Base-by-base conservation (phyloP, 2,888 invertebrate species). In the Tortrix viridana region DNA sequence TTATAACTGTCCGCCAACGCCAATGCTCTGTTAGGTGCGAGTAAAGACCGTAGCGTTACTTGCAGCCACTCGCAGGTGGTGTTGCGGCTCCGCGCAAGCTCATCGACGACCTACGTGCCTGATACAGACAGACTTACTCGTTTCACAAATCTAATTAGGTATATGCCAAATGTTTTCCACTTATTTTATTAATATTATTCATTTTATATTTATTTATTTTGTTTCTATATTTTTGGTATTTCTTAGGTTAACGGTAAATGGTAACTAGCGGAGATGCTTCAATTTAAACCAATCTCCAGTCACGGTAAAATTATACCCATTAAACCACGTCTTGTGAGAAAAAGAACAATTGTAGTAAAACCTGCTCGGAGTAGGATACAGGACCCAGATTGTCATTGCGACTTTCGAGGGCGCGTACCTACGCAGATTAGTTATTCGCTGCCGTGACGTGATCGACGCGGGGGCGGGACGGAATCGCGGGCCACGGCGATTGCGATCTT, bases 401-500 rank as follows among this genome's bases (percentile, higher is more conserved):
- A 66, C 73, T 71, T 71, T 71, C 70, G 66, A 52, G 52, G 50
- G 47, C 49, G 55, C 43, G 58, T 62, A 65, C 43, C 54, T 62
- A 65, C 59, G 60, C 56, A 55, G 32, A 55, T 66, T 69, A 69
- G 68, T 66, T 77, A 79, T 81, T 77, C 80, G 76, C 77, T 72
- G 66, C 65, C 75, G 75, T 87, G 86, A 86, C 83, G 84, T 79
- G 82, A 81, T 81, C 76, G 69, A 68, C 70, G 87, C 81, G 88
- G 88, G 84, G 89, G 88, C 86, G 85, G 81, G 80, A 85, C 79
- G 84, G 88, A 88, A 87, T 85, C 81, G 81, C 77, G 74, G 76
- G 72, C 74, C 73, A 72, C 73, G 63, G 73, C 72, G 85, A 84
- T 86, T 84, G 79, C 77, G 74, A 84, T 86, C 83, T 85, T 82